phyloP scores from a whole-genome alignment of 2,888 invertebrate species.

The Melipona beecheii region DNA sequence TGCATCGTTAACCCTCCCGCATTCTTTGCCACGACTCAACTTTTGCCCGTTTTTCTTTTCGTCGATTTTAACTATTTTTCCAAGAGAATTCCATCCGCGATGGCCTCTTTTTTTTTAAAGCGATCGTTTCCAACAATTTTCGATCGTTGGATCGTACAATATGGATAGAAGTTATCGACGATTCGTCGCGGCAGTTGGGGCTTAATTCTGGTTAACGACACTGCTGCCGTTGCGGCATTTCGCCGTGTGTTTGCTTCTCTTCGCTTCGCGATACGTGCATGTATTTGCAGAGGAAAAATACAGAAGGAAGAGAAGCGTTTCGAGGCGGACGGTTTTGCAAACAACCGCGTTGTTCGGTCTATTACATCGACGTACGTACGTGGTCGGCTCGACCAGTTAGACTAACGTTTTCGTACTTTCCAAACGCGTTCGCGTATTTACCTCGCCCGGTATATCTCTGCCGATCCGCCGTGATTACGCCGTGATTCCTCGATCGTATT shows the following conservation, averaged over 20 bases:
- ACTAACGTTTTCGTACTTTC: background rate
- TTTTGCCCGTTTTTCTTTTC: too few relatives aligned
- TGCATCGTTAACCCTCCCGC: background rate
- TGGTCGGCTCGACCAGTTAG: background rate
- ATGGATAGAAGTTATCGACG: background rate
- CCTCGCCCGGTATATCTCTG: background rate
- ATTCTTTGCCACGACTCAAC: background rate
- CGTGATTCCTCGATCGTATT: slow-evolving; percentile 2
- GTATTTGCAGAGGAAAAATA: background rate
- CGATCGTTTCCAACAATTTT: too few relatives aligned
- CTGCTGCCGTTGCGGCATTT: background rate
- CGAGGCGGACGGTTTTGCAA: background rate
- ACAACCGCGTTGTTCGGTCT: background rate
- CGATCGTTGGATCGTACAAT: too few relatives aligned
- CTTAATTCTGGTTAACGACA: background rate
- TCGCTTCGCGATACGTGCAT: background rate
- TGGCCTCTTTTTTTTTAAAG: too few relatives aligned
- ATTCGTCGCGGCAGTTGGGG: background rate
- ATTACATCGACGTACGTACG: background rate
- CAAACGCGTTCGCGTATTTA: slow-evolving; percentile 5
- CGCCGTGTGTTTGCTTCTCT: background rate
- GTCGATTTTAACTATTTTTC: too few relatives aligned
- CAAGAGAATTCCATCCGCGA: too few relatives aligned
- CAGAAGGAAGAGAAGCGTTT: background rate
- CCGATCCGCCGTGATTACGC: slow-evolving; percentile 9